Evolutionary conservation across 2,113 vertebrate genomes (phyloP), one percentile per base, ranked within the genome.

Genomic region (Gulo gulo): DNA sequence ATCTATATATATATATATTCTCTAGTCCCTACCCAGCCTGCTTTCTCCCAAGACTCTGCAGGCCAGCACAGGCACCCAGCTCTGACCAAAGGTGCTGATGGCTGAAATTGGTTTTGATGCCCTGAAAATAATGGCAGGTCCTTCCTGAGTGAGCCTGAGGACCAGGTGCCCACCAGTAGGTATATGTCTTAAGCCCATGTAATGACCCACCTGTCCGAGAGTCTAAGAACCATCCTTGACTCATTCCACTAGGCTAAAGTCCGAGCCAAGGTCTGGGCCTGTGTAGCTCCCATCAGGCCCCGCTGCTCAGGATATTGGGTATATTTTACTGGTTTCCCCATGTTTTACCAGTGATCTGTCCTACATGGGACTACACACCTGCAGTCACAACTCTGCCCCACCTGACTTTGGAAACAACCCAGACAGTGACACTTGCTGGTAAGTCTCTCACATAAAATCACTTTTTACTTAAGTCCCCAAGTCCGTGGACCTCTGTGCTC

Each of bases 31-130:
- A 18, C 24, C 21, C 29, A 3, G 9, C 7, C 18, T 7, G 29
- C 36, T 4, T 18, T 26, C 88, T 45, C 42, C 4, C 20, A 6
- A 24, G 13, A 50, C 29, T 2, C 1, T 7, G 10, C 21, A 26
- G 14, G 67, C 61, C 6, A 6, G 16, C 7, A 7, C 7, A 12
- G 50, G 36, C 61, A 24, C 7, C 7, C 4, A 4, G 36, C 36
- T 4, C 26, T 4, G 3, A 0, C 20, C 4, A 13, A 10, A 20
- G 14, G 36, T 2, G 7, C 47, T 34, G 1, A 11, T 20, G 15
- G 39, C 11, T 84, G 13, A 7, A 0, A 15, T 12, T 55, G 55
- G 42, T 29, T 47, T 31, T 2, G 39, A 45, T 83, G 39, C 52
- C 31, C 12, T 26, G 50, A 71, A 26, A 18, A 59, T 12, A 36